Evolutionary conservation across 2,797 vertebrate genomes (phyloP).

Genomic region (Heterohyrax brucei): DNA sequence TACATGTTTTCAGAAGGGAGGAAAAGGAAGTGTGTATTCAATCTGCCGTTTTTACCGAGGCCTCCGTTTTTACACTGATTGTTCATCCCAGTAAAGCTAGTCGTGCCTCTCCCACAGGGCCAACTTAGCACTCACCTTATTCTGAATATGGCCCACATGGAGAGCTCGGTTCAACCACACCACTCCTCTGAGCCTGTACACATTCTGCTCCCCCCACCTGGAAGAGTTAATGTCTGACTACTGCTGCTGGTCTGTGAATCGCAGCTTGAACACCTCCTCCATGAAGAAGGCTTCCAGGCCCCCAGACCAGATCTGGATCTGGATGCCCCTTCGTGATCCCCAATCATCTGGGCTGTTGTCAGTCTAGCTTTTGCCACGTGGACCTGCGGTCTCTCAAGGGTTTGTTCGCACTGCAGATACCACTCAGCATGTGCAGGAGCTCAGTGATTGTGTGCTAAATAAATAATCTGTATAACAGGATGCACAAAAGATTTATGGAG

Average conservation of each 20-base stretch:
- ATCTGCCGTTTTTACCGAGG: background rate
- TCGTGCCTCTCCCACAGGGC: background rate
- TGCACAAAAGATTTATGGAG: background rate
- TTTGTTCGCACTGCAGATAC: background rate
- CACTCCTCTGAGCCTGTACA: accelerated
- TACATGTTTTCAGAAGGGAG: background rate
- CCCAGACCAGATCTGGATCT: too few species aligned
- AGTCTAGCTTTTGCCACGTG: accelerated
- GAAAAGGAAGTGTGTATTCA: background rate
- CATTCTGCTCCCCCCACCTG: background rate
- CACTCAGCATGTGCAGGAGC: background rate
- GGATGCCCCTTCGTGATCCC: background rate
- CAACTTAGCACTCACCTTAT: too few species aligned
- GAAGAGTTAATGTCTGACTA: background rate
- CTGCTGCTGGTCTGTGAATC: background rate
- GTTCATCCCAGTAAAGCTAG: background rate
- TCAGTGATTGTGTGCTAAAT: background rate
- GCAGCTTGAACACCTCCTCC: background rate
- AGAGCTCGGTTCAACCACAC: background rate
- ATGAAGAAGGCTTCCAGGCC: background rate
- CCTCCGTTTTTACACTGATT: background rate
- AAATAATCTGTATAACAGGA: background rate
- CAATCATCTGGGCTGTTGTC: too few species aligned
- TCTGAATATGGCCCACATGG: background rate
- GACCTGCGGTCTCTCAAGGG: accelerated